Percentiles rank a stretch among this genome's conserved stretches.
Evolutionary conservation across 2,113 vertebrate species (phyloP).

Genomic region (Alaudala cheleensis): DNA sequence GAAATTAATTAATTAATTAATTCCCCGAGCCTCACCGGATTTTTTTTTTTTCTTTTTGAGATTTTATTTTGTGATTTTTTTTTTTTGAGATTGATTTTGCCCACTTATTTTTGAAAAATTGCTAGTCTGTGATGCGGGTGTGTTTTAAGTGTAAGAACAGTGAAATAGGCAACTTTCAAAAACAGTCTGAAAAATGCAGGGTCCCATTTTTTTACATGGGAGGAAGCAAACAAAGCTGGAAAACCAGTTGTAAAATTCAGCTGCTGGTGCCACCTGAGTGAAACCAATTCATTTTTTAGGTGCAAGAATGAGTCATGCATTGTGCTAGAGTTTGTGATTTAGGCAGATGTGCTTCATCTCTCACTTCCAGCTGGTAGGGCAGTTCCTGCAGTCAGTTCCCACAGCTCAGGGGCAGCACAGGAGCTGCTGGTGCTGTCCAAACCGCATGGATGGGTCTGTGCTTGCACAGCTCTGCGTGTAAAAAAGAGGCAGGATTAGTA

Average conservation of each 20-base stretch:
- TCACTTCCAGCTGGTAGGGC: fast-evolving
- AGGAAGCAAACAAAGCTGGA: neutral
- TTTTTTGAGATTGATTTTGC: neutral
- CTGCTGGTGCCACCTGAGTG: neutral
- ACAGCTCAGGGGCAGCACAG: fast-evolving
- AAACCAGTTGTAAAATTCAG: neutral
- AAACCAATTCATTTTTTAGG: neutral
- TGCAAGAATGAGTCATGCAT: neutral
- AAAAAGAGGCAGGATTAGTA: neutral
- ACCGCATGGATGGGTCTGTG: neutral
- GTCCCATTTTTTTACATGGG: neutral
- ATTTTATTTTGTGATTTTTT: neutral
- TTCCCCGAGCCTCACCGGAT: slow-evolving; percentile 47
- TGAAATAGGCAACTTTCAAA: neutral
- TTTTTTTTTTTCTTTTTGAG: too few relatives aligned
- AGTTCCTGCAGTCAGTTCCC: neutral
- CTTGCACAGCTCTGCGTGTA: neutral
- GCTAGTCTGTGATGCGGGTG: neutral
- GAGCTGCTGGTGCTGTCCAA: neutral
- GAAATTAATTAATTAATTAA: slow-evolving; percentile 70
- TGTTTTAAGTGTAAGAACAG: neutral
- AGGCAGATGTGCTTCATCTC: neutral
- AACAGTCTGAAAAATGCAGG: neutral
- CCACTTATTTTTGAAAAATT: neutral
- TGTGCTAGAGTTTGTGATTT: neutral